A percentile compares a stretch with the other conserved stretches of the same genome.
phyloP scores from a whole-genome alignment of 2,888 invertebrate genomes.

The Rutpela maculata region DNA sequence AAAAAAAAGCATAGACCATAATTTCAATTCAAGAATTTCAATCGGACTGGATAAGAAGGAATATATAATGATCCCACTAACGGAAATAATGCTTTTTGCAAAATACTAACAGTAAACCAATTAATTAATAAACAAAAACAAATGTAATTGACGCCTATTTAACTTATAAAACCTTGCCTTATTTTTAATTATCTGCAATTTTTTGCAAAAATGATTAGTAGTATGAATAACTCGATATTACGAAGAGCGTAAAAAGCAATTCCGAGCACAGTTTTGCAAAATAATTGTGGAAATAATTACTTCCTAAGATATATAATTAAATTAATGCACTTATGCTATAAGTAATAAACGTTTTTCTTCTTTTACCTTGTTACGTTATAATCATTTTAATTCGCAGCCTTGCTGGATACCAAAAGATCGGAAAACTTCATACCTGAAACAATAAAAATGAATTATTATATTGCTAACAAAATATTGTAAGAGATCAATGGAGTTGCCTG shows the following conservation, averaged over 20 bases:
- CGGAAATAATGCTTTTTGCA: too few species aligned
- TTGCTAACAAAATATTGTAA: too few species aligned
- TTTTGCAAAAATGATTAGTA: neutral
- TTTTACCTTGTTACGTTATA: conserved; percentile 16
- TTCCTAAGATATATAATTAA: conserved; percentile 20
- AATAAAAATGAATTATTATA: conserved; percentile 5
- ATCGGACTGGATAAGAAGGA: too few species aligned
- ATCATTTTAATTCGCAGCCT: conserved; percentile 18
- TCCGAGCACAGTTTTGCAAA: neutral
- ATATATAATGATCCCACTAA: too few species aligned
- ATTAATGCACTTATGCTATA: conserved; percentile 3
- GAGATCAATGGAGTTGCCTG: too few species aligned
- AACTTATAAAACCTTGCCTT: neutral
- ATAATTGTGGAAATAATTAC: conserved; percentile 3
- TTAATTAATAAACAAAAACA: neutral
- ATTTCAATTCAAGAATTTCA: too few species aligned
- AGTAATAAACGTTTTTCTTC: conserved; percentile 7
- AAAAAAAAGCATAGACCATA: too few species aligned
- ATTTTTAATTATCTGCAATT: neutral
- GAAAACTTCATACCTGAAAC: conserved; percentile 24
- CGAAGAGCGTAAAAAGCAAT: too few species aligned
- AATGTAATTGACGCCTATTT: neutral
- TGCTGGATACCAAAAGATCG: neutral
- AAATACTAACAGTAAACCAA: neutral
- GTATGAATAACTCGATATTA: neutral